Base-by-base conservation (phyloP, 2,888 invertebrate species). In the Vesta saturnalis region DNA sequence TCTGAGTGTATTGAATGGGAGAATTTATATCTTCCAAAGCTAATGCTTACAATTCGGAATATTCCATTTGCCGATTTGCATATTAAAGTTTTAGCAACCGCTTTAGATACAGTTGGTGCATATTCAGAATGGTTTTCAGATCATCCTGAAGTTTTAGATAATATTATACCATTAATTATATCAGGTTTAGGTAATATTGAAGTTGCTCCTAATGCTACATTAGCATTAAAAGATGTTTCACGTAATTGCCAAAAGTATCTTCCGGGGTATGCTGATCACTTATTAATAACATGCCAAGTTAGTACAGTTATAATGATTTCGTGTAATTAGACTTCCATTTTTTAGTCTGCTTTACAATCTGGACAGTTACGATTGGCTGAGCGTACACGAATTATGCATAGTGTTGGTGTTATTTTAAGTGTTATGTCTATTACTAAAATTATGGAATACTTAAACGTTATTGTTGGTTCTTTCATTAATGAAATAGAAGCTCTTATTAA, bases 191-290 rank as follows among this genome's bases (percentile, higher is more conserved):
- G 85, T 23, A 88, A 90, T 73, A 84, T 89, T 0, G 87, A 90
- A 22, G 91, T 93, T 69, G 90, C 93, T 0, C 91, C 93, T 2
- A 89, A 93, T 63, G 92, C 95, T 0, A 95, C 96, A 1, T 89
- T 96, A 83, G 96, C 97, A 19, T 86, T 97, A 10, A 94, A 96
- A 81, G 96, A 96, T 79, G 88, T 97, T 43, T 91, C 94, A 30
- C 86, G 92, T 35, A 95, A 95, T 82, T 95, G 95, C 80, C 89
- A 90, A 76, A 82, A 89, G 58, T 90, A 91, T 80, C 87, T 97
- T 74, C 87, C 89, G 56, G 92, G 92, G 0, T 92, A 91, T 77
- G 93, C 93, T 0, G 90, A 90, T 19, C 91, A 92, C 67, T 89
- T 96, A 66, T 87, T 96, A 2, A 86, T 88, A 18, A 90, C 92